A percentile compares a stretch with the other conserved stretches of the same genome.
Evolutionary conservation across 2,888 invertebrate species (phyloP).

Genomic region (Xestoiulus laeticollis): DNA sequence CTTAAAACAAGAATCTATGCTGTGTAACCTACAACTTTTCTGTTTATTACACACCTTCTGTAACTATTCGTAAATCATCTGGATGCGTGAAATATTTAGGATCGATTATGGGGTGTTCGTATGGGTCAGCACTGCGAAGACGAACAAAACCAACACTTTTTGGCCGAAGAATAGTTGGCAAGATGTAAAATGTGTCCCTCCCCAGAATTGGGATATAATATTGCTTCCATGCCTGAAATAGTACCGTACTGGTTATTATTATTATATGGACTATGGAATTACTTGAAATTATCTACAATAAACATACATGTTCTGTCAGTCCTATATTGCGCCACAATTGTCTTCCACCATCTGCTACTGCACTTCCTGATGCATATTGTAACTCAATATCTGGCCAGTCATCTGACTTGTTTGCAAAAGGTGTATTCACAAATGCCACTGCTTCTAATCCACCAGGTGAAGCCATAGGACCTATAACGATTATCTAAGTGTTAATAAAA

Average conservation of each 20-base stretch:
- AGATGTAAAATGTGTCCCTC: slow-evolving; percentile 75
- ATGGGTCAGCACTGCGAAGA: slow-evolving; percentile 82
- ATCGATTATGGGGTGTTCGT: slow-evolving; percentile 86
- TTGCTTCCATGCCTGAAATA: slow-evolving; percentile 62
- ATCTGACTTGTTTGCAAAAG: slow-evolving; percentile 76
- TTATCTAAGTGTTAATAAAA: neutral
- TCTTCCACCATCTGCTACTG: slow-evolving; percentile 76
- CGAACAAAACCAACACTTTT: slow-evolving; percentile 78
- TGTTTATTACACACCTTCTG: slow-evolving; percentile 70
- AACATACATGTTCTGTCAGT: slow-evolving; percentile 52
- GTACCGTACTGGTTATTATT: neutral
- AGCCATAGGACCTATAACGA: slow-evolving; percentile 72
- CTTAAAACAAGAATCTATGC: neutral
- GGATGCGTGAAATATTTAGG: slow-evolving; percentile 91
- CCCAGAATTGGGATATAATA: slow-evolving; percentile 76
- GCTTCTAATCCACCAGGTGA: slow-evolving; percentile 86
- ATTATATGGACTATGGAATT: neutral
- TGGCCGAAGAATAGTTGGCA: slow-evolving; percentile 78
- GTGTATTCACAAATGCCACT: slow-evolving; percentile 85
- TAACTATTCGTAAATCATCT: slow-evolving; percentile 78
- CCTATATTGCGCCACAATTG: slow-evolving; percentile 70
- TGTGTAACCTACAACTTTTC: neutral
- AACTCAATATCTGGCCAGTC: slow-evolving; percentile 88
- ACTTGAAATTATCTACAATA: neutral
- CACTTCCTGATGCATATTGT: slow-evolving; percentile 84